These are phyloP conservation scores for Linyphia triangularis DNA, from an alignment of 2,888 invertebrate species.

Conservation along the genomic window DNA sequence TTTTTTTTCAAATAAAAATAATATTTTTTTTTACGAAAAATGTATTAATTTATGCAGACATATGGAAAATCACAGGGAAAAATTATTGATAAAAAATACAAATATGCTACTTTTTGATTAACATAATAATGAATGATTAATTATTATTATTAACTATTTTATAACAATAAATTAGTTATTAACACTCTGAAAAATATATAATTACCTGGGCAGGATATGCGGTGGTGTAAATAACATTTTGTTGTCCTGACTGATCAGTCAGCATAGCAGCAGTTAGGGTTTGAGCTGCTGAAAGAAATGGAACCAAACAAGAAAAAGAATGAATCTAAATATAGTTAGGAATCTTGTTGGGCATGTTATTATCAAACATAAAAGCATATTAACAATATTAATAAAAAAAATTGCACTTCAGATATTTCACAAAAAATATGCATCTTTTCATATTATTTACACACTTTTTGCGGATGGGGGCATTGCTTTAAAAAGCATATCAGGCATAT, in stretches of 20 bases:
- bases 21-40: neutral
- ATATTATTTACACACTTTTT: too few species aligned
- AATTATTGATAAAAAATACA: neutral
- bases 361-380: neutral
- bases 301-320: neutral
- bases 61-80: neutral
- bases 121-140: neutral
- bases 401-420: too few species aligned
- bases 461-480: too few species aligned
- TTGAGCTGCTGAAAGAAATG: slow-evolving; percentile 48
- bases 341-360: too few species aligned
- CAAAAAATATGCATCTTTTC: too few species aligned
- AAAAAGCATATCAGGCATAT: too few species aligned
- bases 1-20: too few species aligned
- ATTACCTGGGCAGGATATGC: slow-evolving; percentile 71
- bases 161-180: too few species aligned
- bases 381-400: neutral
- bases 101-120: neutral
- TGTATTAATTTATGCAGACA: neutral
- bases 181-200: neutral
- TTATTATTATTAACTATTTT: neutral
- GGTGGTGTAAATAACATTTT: slow-evolving; percentile 71
- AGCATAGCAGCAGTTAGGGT: slow-evolving; percentile 69
- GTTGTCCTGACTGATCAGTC: slow-evolving; percentile 68
- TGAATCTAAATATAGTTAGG: neutral